phyloP scores from a whole-genome alignment of 2,888 invertebrate genomes.

The Crioceris asparagi region DNA sequence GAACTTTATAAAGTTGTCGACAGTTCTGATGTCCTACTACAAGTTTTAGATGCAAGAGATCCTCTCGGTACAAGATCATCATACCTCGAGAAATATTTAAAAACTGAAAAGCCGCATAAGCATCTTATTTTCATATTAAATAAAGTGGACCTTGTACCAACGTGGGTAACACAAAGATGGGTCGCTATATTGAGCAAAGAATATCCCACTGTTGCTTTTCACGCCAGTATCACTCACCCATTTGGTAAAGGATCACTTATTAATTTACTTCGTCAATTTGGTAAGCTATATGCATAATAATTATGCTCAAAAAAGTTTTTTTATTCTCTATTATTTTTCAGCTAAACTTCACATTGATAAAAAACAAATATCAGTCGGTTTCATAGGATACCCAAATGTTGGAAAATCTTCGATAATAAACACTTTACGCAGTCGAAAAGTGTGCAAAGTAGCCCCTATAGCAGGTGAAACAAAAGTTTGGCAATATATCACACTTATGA shows the following conservation, averaged over 20 bases:
- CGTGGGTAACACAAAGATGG: conserved; percentile 98
- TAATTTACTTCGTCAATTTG: conserved; percentile 89
- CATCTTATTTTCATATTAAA: conserved; percentile 95
- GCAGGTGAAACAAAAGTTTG: conserved; percentile 97
- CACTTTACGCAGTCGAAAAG: conserved; percentile 89
- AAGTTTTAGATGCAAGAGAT: conserved; percentile 94
- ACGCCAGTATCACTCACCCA: conserved; percentile 96
- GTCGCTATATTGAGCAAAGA: conserved; percentile 87
- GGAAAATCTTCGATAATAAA: conserved; percentile 99
- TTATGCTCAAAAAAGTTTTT: neutral
- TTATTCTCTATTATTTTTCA: conserved; percentile 15
- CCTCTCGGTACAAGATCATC: conserved; percentile 92
- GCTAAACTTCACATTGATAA: conserved; percentile 86
- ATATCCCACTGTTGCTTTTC: conserved; percentile 96
- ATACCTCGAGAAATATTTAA: conserved; percentile 83
- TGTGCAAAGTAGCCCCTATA: conserved; percentile 97
- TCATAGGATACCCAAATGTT: conserved; percentile 98
- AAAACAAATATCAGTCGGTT: conserved; percentile 97
- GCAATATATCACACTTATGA: conserved; percentile 99
- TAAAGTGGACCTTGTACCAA: conserved; percentile 93
- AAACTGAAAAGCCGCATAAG: conserved; percentile 92
- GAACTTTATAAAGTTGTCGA: conserved; percentile 98
- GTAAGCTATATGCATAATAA: conserved; percentile 17
- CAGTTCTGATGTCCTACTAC: conserved; percentile 93
- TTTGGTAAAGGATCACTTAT: conserved; percentile 98